A percentile compares a stretch with the other conserved stretches of the same genome.
phyloP scores from a whole-genome alignment of 92 coral and sea anemone genomes.

The Parazoanthus darwini region DNA sequence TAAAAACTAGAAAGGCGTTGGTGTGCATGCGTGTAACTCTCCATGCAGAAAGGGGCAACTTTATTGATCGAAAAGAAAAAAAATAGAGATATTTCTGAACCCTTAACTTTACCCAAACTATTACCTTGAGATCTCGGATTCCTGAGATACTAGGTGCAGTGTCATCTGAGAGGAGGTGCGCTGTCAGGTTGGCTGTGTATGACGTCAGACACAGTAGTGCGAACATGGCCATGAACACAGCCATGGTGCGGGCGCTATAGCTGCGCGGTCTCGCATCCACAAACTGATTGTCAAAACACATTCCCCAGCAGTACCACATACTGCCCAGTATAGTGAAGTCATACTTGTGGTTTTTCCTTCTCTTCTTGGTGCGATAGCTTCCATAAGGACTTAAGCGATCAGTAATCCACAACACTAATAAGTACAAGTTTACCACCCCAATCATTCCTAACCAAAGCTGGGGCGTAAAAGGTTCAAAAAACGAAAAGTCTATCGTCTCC shows the following conservation, averaged over 20 bases:
- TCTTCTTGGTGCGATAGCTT: slow-evolving; percentile 37
- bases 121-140: slow-evolving; percentile 83
- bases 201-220: slow-evolving; percentile 83
- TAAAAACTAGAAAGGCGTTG: too few species aligned
- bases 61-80: too few species aligned
- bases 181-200: slow-evolving; percentile 89
- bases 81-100: too few species aligned
- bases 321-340: slow-evolving; percentile 74
- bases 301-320: slow-evolving; percentile 94
- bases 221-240: slow-evolving; percentile 77
- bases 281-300: slow-evolving; percentile 91
- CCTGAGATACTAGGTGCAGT: slow-evolving; percentile 83
- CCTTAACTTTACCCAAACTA: too few species aligned
- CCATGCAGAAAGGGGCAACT: too few species aligned
- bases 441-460: slow-evolving; percentile 80
- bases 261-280: slow-evolving; percentile 70
- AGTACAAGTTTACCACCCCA: slow-evolving; percentile 70
- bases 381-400: slow-evolving; percentile 85
- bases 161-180: slow-evolving; percentile 86
- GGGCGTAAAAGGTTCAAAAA: slow-evolving; percentile 73
- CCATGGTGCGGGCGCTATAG: slow-evolving; percentile 81
- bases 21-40: too few species aligned
- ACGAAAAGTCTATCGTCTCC: slow-evolving; percentile 70
- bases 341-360: slow-evolving; percentile 32
- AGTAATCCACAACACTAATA: slow-evolving; percentile 64